Base-by-base conservation (phyloP, 2,888 invertebrate species). In the Hartigia nigra region DNA sequence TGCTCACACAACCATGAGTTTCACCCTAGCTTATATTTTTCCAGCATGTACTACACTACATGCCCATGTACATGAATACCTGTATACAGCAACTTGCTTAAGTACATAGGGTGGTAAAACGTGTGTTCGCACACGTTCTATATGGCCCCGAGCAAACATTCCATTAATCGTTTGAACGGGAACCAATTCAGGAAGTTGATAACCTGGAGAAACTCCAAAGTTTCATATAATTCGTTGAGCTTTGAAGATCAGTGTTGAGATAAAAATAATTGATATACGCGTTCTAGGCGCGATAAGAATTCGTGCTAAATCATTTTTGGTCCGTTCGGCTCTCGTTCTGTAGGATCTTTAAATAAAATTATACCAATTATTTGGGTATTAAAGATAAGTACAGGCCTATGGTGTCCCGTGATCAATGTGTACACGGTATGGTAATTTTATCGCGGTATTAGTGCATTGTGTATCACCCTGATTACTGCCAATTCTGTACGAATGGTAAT, bases 321-420 rank as follows among this genome's bases (percentile, higher is more conserved):
- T 9, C 23, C 23, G 23, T 9, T n/a, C n/a, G n/a, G 39, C 23
- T 5, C 39, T 0, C 82, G 77, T 82, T 83, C 82, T 79, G 77
- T 80, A 77, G 82, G 77, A 81, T 80, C 82, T 82, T 83, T 82
- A 78, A 81, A 83, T 82, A 79, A 81, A 81, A 82, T 82, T 80
- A 79, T 84, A 83, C 84, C 88, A 88, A 87, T 89, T 89, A 89
- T 86, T 84, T 82, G 78, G 81, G 85, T 81, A 85, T 87, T 87
- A 85, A 87, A 55, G 55, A 55, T 55, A 55, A 55, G 55, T 55
- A 55, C 55, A 55, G 55, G 55, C 55, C 55, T 55, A 55, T 9
- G 23, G 55, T 55, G 55, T 23, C 9, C 84, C 82, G 80, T 79
- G 37, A 77, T 78, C 79, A 81, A 82, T 80, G 80, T 79, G 77